Evolutionary conservation across 2,888 invertebrate species (phyloP).

Genomic region (Panorpa germanica): DNA sequence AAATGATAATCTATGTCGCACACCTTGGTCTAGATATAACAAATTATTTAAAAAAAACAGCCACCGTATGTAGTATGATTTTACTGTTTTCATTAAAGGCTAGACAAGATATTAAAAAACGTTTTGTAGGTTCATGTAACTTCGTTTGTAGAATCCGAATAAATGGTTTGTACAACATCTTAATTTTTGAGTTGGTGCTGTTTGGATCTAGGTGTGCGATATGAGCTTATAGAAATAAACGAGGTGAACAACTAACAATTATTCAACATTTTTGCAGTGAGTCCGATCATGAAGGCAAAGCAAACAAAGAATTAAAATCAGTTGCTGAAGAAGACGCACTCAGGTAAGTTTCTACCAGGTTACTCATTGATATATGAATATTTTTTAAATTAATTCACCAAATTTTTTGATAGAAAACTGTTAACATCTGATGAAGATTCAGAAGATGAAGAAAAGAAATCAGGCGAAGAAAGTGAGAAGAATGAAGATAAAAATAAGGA

Average conservation of each 20-base stretch:
- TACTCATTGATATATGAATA: too few species aligned
- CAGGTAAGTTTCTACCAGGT: slow-evolving; percentile 26
- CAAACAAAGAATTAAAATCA: slow-evolving; percentile 64
- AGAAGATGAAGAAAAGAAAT: slow-evolving; percentile 66
- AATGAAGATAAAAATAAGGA: slow-evolving; percentile 50
- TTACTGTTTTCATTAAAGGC: too few species aligned
- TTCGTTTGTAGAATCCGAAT: too few species aligned
- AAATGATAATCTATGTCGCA: too few species aligned
- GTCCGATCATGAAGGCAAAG: slow-evolving; percentile 52
- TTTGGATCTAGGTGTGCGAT: too few species aligned
- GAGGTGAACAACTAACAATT: slow-evolving; percentile 2
- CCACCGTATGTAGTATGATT: too few species aligned
- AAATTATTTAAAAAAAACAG: too few species aligned
- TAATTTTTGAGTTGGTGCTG: too few species aligned
- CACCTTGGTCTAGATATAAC: too few species aligned
- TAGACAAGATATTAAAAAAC: too few species aligned
- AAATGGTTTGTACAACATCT: too few species aligned
- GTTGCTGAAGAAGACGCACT: slow-evolving; percentile 86
- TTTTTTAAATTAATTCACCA: not conserved
- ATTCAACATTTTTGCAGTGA: slow-evolving; percentile 31
- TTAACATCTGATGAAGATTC: slow-evolving; percentile 77
- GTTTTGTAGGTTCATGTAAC: too few species aligned
- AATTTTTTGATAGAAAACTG: slow-evolving; percentile 37
- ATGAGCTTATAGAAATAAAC: slow-evolving; percentile 3
- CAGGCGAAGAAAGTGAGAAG: slow-evolving; percentile 51